These are phyloP conservation scores for Sinocyclocheilus anshuiensis DNA, from an alignment of 2,113 vertebrate genomes.

Conservation along the genomic window DNA sequence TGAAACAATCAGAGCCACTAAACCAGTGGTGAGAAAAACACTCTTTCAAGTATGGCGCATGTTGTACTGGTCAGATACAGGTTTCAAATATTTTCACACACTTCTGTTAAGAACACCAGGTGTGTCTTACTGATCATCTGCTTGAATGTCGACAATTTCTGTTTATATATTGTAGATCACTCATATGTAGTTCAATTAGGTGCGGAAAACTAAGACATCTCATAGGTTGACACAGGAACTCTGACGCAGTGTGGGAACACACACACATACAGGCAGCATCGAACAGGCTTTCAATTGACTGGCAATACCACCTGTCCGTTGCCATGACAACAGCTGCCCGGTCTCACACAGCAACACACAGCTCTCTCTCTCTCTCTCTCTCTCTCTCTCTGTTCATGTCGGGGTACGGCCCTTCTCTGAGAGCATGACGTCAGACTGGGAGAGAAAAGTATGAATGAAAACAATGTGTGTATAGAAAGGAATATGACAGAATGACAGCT, in stretches of 20 bases:
- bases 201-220: neutral
- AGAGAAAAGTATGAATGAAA: constrained; percentile 45
- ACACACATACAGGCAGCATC: constrained; percentile 8
- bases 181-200: neutral
- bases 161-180: neutral
- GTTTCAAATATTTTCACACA: constrained; percentile 18
- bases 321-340: constrained; percentile 55
- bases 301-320: constrained; percentile 57
- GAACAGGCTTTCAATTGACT: constrained; percentile 52
- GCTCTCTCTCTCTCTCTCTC: constrained; percentile 35
- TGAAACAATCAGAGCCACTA: too few species aligned
- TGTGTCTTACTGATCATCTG: neutral
- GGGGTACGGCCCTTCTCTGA: constrained; percentile 45
- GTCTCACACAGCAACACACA: constrained; percentile 44
- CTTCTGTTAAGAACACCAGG: constrained; percentile 10
- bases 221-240: constrained; percentile 10
- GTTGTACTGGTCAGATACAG: neutral
- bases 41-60: too few species aligned
- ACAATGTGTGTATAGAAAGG: constrained; percentile 25
- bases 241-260: neutral
- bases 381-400: constrained; percentile 34
- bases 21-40: too few species aligned
- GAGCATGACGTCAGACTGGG: constrained; percentile 58
- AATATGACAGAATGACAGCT: neutral
- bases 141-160: neutral